Conservation (phyloP, 2,113 vertebrate genomes). For the Ahaetulla prasina region DNA sequence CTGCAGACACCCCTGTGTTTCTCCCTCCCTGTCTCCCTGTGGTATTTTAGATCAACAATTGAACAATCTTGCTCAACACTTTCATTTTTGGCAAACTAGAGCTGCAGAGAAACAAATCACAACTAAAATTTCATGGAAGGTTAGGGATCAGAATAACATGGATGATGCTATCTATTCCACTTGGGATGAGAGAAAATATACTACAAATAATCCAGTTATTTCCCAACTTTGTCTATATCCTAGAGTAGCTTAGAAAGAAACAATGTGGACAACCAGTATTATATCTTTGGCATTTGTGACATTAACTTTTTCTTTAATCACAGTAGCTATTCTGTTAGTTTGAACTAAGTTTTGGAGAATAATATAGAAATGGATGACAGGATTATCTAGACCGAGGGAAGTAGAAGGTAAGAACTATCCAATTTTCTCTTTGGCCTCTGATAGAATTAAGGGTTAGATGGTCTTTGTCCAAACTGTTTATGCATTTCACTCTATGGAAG, state of each 20-base stretch:
- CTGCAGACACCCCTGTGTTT: not conserved
- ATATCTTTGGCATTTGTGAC: not conserved
- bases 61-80: not conserved
- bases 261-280: not conserved
- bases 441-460: not conserved
- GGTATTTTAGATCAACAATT: not conserved
- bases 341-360: not conserved
- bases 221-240: not conserved
- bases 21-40: not conserved
- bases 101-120: not conserved
- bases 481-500: not conserved
- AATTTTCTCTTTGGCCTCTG: not conserved
- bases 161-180: not conserved
- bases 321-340: not conserved
- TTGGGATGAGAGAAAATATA: not conserved
- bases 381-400: not conserved
- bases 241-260: not conserved
- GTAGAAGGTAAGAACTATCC: not conserved
- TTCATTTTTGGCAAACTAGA: not conserved
- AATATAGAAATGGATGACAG: not conserved
- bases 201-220: not conserved
- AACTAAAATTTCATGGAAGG: not conserved
- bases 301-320: not conserved
- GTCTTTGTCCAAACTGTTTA: not conserved
- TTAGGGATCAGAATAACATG: not conserved